Conservation (phyloP, 2,797 vertebrate genomes). For the Bradypodion ventrale region DNA sequence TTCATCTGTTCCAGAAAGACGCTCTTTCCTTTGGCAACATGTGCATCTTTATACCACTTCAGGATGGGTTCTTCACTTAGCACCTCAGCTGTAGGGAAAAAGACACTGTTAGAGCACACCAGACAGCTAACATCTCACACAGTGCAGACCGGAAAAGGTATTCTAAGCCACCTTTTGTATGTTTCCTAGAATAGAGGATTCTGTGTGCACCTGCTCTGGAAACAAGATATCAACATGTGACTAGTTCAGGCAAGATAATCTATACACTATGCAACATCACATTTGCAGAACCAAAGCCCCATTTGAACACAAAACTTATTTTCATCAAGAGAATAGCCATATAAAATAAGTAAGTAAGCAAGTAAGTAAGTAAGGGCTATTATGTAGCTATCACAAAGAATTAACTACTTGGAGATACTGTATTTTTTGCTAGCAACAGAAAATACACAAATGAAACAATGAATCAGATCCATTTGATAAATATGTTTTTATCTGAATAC, state of each 20-base stretch:
- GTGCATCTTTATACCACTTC: constrained; percentile 94
- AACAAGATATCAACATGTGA: not conserved
- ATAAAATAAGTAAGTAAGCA: too few relatives aligned
- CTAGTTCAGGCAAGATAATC: not conserved
- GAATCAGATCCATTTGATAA: not conserved
- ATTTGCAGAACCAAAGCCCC: not conserved
- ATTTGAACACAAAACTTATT: not conserved
- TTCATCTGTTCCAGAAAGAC: constrained; percentile 98
- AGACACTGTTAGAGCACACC: not conserved
- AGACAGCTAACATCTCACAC: not conserved
- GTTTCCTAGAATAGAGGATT: not conserved
- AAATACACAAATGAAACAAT: not conserved
- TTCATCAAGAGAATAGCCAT: not conserved
- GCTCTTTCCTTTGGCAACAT: constrained; percentile 92
- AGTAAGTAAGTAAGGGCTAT: not conserved
- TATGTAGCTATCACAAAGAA: not conserved
- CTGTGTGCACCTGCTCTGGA: not conserved
- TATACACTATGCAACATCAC: not conserved
- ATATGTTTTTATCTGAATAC: not conserved
- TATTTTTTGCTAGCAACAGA: not conserved
- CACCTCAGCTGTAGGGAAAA: constrained; percentile 84
- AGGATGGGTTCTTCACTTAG: constrained; percentile 96
- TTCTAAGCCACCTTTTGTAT: not conserved
- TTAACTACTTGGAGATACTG: not conserved
- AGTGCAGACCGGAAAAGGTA: not conserved